These are phyloP conservation scores for Sarcophaga rosellei DNA, from an alignment of 2,888 invertebrate species.

Conservation along the genomic window DNA sequence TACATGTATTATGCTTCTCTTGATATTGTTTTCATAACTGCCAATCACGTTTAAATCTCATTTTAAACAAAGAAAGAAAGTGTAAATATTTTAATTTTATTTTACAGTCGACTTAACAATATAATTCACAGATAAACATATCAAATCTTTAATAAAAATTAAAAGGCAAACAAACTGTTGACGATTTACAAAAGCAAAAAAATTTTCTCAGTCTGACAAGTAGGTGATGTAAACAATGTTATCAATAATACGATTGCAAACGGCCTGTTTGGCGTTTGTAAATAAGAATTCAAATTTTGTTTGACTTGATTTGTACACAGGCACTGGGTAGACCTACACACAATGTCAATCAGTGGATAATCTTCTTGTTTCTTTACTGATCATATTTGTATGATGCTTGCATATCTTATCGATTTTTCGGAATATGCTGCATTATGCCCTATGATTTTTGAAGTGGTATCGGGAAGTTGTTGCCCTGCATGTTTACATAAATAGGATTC, in stretches of 20 bases:
- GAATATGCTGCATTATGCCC: too few species aligned
- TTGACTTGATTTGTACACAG: too few species aligned
- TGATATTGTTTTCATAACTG: conserved; percentile 25
- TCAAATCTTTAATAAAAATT: conserved; percentile 12
- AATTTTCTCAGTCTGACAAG: conserved; percentile 13
- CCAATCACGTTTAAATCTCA: conserved; percentile 39
- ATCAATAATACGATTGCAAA: not conserved
- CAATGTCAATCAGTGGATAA: too few species aligned
- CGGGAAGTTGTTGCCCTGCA: too few species aligned
- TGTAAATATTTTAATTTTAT: conserved; percentile 41
- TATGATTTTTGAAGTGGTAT: too few species aligned
- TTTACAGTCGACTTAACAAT: conserved; percentile 42
- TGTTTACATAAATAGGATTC: too few species aligned
- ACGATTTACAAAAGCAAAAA: not conserved
- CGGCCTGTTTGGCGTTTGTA: not conserved
- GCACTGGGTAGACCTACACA: too few species aligned
- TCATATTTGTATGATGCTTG: too few species aligned
- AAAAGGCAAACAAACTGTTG: conserved; percentile 21
- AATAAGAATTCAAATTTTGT: too few species aligned
- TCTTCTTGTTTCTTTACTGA: too few species aligned
- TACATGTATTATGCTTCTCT: too few species aligned
- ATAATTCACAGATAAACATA: conserved; percentile 38
- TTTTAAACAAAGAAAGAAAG: conserved; percentile 32
- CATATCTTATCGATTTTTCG: too few species aligned
- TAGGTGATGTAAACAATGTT: conserved; percentile 13